Evolutionary conservation across 2,113 vertebrate species (phyloP), one percentile per base, ranked within the genome.

Genomic region (Cinclus mexicanus): DNA sequence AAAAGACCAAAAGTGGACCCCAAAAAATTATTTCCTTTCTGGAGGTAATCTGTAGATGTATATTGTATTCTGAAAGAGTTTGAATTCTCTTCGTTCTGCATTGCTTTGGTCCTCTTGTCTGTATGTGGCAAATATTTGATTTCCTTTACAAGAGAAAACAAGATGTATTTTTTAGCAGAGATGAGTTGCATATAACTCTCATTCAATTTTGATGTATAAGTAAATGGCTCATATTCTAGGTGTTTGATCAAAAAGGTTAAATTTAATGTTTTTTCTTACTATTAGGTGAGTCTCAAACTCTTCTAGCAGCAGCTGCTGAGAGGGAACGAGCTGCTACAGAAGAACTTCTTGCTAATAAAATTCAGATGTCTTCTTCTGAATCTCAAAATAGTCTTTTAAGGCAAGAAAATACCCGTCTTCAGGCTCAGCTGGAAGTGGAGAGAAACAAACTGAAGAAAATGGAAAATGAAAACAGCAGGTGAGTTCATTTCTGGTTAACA

Each of bases 401-500:
- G 60, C 99, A 99, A 89, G 99, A 99, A 95, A 99, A 99, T 71
- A 98, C 98, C 21, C 98, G 98, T 41, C 94, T 98, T 82, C 98
- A 99, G 89, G 98, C 98, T 81, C 99, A 99, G 56, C 93, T 99
- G 60, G 99, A 99, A 39, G 91, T 98, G 39, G 99, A 99, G 97
- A 99, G 98, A 97, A 97, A 91, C 92, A 98, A 97, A 64, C 60
- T 99, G 69, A 98, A 99, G 93, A 99, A 98, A 95, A 92, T 99
- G 56, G 99, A 99, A 95, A 98, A 98, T 96, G 99, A 99, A 88
- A 98, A 98, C 83, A 99, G 98, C 97, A 98, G 99, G 99, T 99
- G 95, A 97, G 69, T 83, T 87, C 3, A 5, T 49, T 64, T 82
- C 69, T 63, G 12, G 4, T 69, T 64, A 63, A 9, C 4, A 33